Conservation (phyloP, 2,888 invertebrate genomes). For the Pheosia gnoma region DNA sequence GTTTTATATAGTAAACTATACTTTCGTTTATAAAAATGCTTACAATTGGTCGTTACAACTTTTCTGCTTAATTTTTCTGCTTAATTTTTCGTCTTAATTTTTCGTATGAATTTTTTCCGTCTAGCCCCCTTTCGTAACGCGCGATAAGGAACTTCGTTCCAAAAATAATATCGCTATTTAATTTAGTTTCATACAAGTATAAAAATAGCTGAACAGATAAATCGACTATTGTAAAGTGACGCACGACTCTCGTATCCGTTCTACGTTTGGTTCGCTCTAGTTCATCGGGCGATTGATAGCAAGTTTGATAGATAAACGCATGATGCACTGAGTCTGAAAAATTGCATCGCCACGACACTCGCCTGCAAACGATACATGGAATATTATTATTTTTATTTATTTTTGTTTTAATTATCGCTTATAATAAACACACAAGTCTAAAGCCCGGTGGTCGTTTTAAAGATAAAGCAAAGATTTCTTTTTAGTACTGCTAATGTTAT, state of each 20-base stretch:
- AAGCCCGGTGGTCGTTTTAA: neutral
- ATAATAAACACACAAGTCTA: neutral
- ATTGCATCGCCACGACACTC: slow-evolving; percentile 51
- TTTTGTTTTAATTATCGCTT: neutral
- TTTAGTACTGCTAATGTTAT: neutral
- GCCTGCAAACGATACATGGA: slow-evolving; percentile 41
- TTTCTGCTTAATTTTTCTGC: no score
- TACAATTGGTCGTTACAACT: no score
- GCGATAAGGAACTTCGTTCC: no score
- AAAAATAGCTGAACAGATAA: neutral
- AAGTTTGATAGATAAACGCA: slow-evolving; percentile 44
- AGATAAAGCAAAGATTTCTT: neutral
- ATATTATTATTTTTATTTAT: slow-evolving; percentile 20
- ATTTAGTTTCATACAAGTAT: no score
- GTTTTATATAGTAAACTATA: no score
- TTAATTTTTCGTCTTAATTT: no score
- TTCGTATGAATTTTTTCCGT: no score
- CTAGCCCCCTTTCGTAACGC: no score
- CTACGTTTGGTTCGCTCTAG: slow-evolving; percentile 27
- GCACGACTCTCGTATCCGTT: slow-evolving; percentile 2
- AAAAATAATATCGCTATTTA: no score
- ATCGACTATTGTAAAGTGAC: slow-evolving; percentile 7
- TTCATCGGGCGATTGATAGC: slow-evolving; percentile 50
- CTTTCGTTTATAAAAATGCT: no score
- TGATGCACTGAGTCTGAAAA: slow-evolving; percentile 42